A percentile compares a stretch with the other conserved stretches of the same genome.
phyloP scores from a whole-genome alignment of 2,888 invertebrate genomes.

The Chirona hameri region DNA sequence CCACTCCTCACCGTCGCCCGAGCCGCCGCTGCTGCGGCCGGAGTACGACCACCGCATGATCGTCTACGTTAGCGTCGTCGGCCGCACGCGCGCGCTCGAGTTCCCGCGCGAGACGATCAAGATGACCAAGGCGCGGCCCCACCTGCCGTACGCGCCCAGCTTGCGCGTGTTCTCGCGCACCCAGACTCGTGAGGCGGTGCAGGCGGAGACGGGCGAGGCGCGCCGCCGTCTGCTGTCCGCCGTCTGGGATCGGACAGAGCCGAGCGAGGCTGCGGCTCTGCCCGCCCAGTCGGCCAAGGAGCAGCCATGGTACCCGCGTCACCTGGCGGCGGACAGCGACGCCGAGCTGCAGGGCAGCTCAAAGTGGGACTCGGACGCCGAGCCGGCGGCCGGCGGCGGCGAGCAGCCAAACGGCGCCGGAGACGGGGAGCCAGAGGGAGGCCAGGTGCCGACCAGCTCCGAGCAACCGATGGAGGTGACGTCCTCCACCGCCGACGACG shows the following conservation, averaged over 20 bases:
- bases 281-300: background rate
- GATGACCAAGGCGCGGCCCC: background rate
- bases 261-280: background rate
- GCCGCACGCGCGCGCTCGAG: conserved; percentile 13
- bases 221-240: background rate
- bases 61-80: conserved; percentile 22
- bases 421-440: background rate
- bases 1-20: background rate
- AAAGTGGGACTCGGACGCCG: background rate
- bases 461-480: conserved; percentile 11
- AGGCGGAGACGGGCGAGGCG: background rate
- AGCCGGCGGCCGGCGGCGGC: background rate
- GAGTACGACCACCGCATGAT: conserved; percentile 22
- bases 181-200: background rate
- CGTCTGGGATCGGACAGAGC: background rate
- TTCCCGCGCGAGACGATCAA: background rate
- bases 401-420: too few species aligned
- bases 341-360: background rate
- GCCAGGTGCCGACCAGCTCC: conserved; percentile 5
- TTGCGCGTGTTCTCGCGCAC: conserved; percentile 9
- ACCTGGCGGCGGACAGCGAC: background rate
- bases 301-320: background rate
- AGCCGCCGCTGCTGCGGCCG: conserved; percentile 23
- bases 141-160: background rate
- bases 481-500: background rate